Evolutionary conservation across 2,113 vertebrate genomes (phyloP), one percentile per base, ranked within the genome.

Genomic region (Choloepus hoffmanni): DNA sequence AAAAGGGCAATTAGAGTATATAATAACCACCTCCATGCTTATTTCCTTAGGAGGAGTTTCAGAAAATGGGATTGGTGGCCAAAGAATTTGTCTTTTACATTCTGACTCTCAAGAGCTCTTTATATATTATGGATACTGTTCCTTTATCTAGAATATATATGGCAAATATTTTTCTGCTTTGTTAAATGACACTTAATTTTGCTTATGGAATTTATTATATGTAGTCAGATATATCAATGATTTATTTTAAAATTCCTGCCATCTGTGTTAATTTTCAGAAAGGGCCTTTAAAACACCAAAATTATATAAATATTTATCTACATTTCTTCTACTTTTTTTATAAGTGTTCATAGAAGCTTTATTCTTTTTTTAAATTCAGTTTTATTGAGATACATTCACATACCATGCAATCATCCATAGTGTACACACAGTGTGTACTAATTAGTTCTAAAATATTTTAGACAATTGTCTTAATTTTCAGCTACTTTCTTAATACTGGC

Each of bases 231-330:
- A 28, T 72, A 28, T 26, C 70, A 60, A 76, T 87, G 26, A 88
- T 74, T 93, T 77, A 94, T 28, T 70, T 92, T 89, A 48, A 8
- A 65, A 77, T 12, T 13, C 60, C 33, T 95, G 26, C 23, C 5
- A 77, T 76, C 60, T 24, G 23, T 36, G 26, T 68, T 45, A 67
- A 43, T 92, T 81, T 94, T 72, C 36, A 86, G 70, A 95, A 86
- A 48, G 6, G 48, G 11, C 12, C 19, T 86, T 95, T 79, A 23
- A 60, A 94, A 68, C 18, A 23, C 28, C 14, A 73, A 95, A 65
- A 91, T 76, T 62, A 84, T 48, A 23, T 24, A 87, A 89, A 63
- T 45, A 90, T 85, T 85, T 74, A 90, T 21, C n/a, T 68, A 55
- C 67, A 40, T 62, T 89, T 96, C 11, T 88, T 79, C 55, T 89